phyloP scores from a whole-genome alignment of 2,113 vertebrate genomes.

The Empidonax traillii region DNA sequence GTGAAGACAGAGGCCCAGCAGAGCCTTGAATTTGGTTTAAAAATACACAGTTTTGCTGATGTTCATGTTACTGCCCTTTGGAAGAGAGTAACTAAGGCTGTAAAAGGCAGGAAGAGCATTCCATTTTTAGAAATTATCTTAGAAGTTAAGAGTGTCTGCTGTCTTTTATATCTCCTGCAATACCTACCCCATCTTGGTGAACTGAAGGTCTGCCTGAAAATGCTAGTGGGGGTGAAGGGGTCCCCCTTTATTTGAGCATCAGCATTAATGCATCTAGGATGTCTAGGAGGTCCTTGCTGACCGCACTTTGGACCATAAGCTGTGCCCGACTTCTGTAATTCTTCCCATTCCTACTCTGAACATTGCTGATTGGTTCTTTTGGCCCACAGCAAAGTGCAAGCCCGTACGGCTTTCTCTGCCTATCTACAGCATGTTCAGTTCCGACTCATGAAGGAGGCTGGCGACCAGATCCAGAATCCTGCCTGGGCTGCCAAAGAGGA shows the following conservation, averaged over 20 bases:
- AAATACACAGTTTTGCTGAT: not conserved
- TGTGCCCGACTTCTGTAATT: not conserved
- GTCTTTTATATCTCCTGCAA: not conserved
- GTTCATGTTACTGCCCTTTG: not conserved
- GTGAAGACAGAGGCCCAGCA: not conserved
- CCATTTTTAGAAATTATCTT: not conserved
- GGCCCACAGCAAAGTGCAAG: slow-evolving; percentile 90
- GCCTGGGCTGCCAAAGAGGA: slow-evolving; percentile 84
- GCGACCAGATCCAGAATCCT: slow-evolving; percentile 69
- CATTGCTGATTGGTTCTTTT: not conserved
- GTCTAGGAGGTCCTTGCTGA: not conserved
- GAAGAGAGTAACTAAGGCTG: not conserved
- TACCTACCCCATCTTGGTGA: not conserved
- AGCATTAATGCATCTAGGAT: not conserved
- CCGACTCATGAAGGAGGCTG: slow-evolving; percentile 83
- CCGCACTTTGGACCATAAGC: not conserved
- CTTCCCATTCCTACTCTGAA: not conserved
- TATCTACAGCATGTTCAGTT: slow-evolving; percentile 91
- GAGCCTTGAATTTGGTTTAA: not conserved
- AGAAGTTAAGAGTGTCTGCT: not conserved
- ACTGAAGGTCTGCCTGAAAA: not conserved
- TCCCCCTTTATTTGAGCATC: not conserved
- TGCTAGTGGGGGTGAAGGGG: not conserved
- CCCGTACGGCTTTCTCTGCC: slow-evolving; percentile 90
- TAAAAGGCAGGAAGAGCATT: not conserved